Conservation (phyloP, 2,888 invertebrate genomes). For the Phyllotreta cruciferae region DNA sequence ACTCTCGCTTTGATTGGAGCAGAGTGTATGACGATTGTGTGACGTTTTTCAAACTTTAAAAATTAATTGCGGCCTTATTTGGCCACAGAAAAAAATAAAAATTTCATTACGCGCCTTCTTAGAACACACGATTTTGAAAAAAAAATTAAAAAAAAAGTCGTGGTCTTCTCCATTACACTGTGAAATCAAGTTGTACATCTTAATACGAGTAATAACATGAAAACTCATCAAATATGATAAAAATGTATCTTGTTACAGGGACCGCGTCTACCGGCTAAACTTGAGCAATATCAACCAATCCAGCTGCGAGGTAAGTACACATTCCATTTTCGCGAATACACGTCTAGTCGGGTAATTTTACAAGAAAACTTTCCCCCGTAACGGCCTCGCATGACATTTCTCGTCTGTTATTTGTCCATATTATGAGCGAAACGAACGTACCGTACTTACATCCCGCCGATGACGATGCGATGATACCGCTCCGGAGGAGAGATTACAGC, state of each 20-base stretch:
- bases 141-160: not conserved
- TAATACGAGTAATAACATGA: not conserved
- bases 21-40: too few species aligned
- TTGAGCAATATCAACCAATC: slow-evolving; percentile 87
- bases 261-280: slow-evolving; percentile 81
- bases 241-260: slow-evolving; percentile 69
- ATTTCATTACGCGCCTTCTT: too few species aligned
- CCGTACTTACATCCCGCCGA: slow-evolving; percentile 28
- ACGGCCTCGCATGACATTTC: slow-evolving; percentile 36
- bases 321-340: slow-evolving; percentile 19
- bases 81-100: too few species aligned
- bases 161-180: not conserved
- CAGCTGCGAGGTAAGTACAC: slow-evolving; percentile 76
- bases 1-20: too few species aligned
- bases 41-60: too few species aligned
- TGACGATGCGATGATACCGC: slow-evolving; percentile 2
- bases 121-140: too few species aligned
- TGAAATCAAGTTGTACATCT: not conserved
- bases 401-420: slow-evolving; percentile 39
- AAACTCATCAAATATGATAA: slow-evolving; percentile 21
- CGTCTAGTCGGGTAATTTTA: slow-evolving; percentile 15
- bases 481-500: not conserved
- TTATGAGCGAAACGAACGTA: slow-evolving; percentile 38
- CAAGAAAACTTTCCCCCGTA: slow-evolving; percentile 30
- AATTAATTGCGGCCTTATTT: too few species aligned